Percentiles rank a stretch among this genome's conserved stretches.
Evolutionary conservation across 2,888 invertebrate genomes (phyloP).

Genomic region (Drosophila greeni): DNA sequence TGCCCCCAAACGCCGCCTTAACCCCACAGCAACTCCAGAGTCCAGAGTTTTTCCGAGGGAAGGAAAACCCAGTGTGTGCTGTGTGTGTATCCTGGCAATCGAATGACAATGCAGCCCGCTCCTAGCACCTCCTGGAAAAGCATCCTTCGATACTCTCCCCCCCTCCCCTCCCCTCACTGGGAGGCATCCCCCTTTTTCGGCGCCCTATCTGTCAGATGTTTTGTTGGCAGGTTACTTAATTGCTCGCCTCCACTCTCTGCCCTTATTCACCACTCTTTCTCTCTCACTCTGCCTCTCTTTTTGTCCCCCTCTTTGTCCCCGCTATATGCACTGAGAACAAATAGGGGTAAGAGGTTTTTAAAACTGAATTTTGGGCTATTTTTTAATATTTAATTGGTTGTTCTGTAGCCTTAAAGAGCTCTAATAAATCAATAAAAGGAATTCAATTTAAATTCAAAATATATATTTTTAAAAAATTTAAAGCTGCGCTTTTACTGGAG

Average conservation of each 20-base stretch:
- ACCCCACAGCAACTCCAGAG: conserved; percentile 1
- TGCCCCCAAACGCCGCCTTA: conserved; percentile 39
- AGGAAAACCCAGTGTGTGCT: background rate
- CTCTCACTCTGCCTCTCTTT: background rate
- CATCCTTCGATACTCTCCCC: conserved; percentile 2
- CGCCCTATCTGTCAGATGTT: conserved; percentile 66
- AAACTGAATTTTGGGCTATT: background rate
- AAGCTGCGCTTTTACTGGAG: no score
- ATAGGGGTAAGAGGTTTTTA: background rate
- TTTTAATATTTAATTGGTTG: background rate
- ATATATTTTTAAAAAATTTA: no score
- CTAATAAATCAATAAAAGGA: background rate
- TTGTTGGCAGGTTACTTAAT: conserved; percentile 78
- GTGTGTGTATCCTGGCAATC: conserved; percentile 49
- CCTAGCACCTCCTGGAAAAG: background rate
- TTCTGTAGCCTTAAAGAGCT: background rate
- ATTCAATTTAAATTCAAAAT: background rate
- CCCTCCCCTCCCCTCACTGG: background rate
- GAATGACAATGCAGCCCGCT: conserved; percentile 53
- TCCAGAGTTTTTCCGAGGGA: background rate
- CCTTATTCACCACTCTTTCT: background rate
- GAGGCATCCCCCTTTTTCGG: background rate
- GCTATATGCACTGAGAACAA: background rate
- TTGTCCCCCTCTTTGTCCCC: no score
- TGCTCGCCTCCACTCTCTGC: conserved; percentile 72